Evolutionary conservation across 2,113 vertebrate genomes (phyloP).

Genomic region (Triplophysa dalaica): DNA sequence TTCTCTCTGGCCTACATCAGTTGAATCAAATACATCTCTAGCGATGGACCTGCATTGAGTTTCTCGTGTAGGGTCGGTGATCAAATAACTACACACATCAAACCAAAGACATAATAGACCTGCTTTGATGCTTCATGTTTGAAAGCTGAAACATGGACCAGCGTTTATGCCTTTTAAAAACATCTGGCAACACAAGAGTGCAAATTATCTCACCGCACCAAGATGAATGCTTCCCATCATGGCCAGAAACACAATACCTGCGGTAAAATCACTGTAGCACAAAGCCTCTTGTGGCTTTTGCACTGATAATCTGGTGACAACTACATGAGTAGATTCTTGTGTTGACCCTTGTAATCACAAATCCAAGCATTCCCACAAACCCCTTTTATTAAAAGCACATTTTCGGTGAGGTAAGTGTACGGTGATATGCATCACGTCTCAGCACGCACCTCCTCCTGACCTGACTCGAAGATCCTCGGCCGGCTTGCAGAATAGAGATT

Average conservation of each 20-base stretch:
- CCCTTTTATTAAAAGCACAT: conserved; percentile 51
- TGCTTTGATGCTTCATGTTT: too few species aligned
- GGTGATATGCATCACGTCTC: conserved; percentile 43
- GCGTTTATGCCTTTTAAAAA: too few species aligned
- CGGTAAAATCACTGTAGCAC: background rate
- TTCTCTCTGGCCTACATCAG: too few species aligned
- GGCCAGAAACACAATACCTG: background rate
- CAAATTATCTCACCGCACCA: background rate
- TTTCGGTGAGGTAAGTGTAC: conserved; percentile 31
- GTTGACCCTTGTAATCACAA: background rate
- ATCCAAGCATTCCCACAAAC: background rate
- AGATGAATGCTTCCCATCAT: background rate
- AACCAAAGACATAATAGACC: too few species aligned
- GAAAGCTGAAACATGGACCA: too few species aligned
- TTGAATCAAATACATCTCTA: too few species aligned
- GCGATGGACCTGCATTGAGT: too few species aligned
- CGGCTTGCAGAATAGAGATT: conserved; percentile 40
- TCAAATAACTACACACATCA: too few species aligned
- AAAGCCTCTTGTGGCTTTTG: background rate
- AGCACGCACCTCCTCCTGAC: conserved; percentile 23
- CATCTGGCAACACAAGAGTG: too few species aligned
- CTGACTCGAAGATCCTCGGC: background rate
- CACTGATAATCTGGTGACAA: background rate
- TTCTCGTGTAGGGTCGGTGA: too few species aligned
- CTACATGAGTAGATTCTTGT: background rate